Evolutionary conservation across 1,140 invertebrate species (phyloP).

Genomic region (Oppia nitens): DNA sequence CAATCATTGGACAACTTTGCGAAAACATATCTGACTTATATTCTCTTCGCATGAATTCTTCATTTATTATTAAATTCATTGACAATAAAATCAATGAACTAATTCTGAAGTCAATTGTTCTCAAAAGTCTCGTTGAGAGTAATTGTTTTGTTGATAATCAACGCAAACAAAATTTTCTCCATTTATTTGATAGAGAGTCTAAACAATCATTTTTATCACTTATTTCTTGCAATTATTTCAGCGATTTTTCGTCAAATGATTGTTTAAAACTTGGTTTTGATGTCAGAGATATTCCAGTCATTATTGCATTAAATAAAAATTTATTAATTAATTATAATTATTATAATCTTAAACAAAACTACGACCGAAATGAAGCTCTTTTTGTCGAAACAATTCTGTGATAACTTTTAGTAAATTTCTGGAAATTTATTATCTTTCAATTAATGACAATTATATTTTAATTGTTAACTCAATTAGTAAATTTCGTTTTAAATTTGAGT

Average conservation of each 20-base stretch:
- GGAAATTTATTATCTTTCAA: no score
- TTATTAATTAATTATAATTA: not conserved
- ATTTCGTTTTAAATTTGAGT: no score
- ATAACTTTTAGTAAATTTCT: no score
- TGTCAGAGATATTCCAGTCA: not conserved
- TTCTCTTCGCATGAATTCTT: not conserved
- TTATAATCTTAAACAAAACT: not conserved
- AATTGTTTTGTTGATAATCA: not conserved
- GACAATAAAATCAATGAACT: not conserved
- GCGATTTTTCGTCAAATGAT: not conserved
- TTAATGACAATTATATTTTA: no score
- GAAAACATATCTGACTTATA: not conserved
- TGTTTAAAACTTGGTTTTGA: not conserved
- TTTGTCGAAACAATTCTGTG: not conserved
- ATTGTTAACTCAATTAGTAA: no score
- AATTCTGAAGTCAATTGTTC: not conserved
- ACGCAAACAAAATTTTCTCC: not conserved
- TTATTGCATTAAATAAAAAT: not conserved
- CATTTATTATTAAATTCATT: not conserved
- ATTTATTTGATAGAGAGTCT: not conserved
- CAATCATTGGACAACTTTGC: not conserved
- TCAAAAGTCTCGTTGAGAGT: not conserved
- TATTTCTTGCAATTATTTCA: not conserved
- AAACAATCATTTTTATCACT: not conserved
- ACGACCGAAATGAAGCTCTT: not conserved